phyloP scores from a whole-genome alignment of 2,113 vertebrate genomes.

The Morone chrysops region DNA sequence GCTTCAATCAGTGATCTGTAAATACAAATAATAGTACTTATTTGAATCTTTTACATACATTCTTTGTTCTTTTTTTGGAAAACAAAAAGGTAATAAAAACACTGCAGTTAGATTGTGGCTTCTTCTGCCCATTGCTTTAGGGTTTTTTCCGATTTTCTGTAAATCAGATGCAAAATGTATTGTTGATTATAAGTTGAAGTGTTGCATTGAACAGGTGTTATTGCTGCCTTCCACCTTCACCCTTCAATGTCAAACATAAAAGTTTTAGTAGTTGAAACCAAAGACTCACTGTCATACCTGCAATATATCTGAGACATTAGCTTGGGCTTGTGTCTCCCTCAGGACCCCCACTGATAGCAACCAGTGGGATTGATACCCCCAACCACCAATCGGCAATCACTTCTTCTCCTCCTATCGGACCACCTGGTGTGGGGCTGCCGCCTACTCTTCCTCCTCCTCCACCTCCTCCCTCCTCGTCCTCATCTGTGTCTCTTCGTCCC shows the following conservation, averaged over 20 bases:
- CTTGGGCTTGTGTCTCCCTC: conserved; percentile 79
- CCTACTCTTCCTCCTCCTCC: conserved; percentile 84
- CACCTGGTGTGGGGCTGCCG: conserved; percentile 90
- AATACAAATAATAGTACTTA: too few species aligned
- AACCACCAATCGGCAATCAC: conserved; percentile 90
- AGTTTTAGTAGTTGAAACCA: neutral
- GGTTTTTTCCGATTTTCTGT: neutral
- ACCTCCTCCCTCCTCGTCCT: conserved; percentile 73
- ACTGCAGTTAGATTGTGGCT: neutral
- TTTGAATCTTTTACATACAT: neutral
- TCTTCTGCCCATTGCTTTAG: neutral
- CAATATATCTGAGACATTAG: conserved; percentile 59
- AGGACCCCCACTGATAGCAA: conserved; percentile 92
- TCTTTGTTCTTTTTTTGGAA: neutral
- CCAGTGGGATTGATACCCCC: conserved; percentile 89
- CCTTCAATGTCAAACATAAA: too few species aligned
- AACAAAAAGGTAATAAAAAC: neutral
- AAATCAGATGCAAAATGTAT: neutral
- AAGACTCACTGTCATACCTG: conserved; percentile 22
- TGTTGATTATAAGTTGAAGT: neutral
- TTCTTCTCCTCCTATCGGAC: conserved; percentile 90
- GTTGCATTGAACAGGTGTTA: neutral
- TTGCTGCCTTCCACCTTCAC: neutral
- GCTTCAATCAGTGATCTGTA: too few species aligned
- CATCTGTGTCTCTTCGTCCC: conserved; percentile 88